Conservation (phyloP, 2,888 invertebrate species). For the Andrena haemorrhoa region DNA sequence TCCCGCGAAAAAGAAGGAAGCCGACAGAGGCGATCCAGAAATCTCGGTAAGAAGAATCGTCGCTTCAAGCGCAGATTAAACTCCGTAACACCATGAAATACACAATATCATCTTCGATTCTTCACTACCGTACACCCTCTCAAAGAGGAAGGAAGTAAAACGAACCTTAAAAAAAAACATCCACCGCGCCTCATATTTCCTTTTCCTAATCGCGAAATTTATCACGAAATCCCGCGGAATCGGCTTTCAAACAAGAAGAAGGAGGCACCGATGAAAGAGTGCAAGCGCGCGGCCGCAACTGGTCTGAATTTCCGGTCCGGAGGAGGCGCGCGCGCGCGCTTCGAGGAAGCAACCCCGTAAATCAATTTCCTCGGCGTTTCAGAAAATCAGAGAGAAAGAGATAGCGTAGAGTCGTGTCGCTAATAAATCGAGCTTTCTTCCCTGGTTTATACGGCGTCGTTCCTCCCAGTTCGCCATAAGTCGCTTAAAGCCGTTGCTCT, state of each 20-base stretch:
- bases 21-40: constrained; percentile 15
- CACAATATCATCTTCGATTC: no score
- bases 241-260: background rate
- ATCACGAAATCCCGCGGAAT: background rate
- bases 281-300: constrained; percentile 2
- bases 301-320: constrained; percentile 39
- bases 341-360: constrained; percentile 53
- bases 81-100: no score
- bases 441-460: constrained; percentile 51
- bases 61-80: background rate
- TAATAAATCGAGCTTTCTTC: constrained; percentile 66
- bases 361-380: constrained; percentile 48
- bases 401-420: constrained; percentile 42
- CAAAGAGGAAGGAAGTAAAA: background rate
- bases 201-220: background rate
- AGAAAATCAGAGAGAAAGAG: constrained; percentile 33
- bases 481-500: constrained; percentile 72
- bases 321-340: background rate
- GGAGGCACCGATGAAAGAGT: background rate
- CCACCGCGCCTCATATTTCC: background rate
- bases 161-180: background rate
- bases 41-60: constrained; percentile 25
- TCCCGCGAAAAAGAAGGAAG: constrained; percentile 59
- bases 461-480: constrained; percentile 61
- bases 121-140: no score